Evolutionary conservation across 2,113 vertebrate genomes (phyloP), one percentile per base, ranked within the genome.

Genomic region (Scomber japonicus): DNA sequence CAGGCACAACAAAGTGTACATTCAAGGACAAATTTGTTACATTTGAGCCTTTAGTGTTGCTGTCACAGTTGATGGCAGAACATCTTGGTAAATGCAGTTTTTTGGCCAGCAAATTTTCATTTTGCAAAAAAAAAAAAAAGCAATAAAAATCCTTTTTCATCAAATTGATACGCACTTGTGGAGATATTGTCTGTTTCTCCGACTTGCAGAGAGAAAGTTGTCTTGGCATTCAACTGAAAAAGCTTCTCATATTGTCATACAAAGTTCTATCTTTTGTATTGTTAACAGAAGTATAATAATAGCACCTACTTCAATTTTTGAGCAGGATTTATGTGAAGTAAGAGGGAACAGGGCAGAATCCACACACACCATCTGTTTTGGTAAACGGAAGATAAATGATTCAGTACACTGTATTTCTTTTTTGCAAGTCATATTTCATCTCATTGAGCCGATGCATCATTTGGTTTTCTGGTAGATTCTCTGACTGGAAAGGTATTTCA

Each of bases 1-100:
- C 24, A 27, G 24, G 24, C 24, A 27, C 24, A 27, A 40, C 35
- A 40, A 40, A 40, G 35, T 40, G 35, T 1, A 40, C 16, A 15
- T 62, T 62, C 74, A 55, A 62, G 53, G 67, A 68, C 46, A 35
- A 66, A 60, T n/a, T 10, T 77, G 65, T 51, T 24, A 24, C 49
- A 8, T 35, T 14, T 21, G 73, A 68, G 57, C 12, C 35, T 64
- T 50, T 8, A 11, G 24, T 15, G 6, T 50, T 19, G 50, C 46
- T 55, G 67, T 15, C 57, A 64, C 49, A 48, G 59, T 3, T 19
- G 15, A 19, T 14, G 46, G 54, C 7, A 45, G n/a, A 66, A 57
- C 35, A 35, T 71, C 68, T 67, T n/a, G 21, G 30, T 53, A 66
- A 40, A 59, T 16, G 65, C 44, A n/a, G 27, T 13, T 27, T 55